Base-by-base conservation (phyloP, 2,113 vertebrate species). In the Phodopus roborovskii region DNA sequence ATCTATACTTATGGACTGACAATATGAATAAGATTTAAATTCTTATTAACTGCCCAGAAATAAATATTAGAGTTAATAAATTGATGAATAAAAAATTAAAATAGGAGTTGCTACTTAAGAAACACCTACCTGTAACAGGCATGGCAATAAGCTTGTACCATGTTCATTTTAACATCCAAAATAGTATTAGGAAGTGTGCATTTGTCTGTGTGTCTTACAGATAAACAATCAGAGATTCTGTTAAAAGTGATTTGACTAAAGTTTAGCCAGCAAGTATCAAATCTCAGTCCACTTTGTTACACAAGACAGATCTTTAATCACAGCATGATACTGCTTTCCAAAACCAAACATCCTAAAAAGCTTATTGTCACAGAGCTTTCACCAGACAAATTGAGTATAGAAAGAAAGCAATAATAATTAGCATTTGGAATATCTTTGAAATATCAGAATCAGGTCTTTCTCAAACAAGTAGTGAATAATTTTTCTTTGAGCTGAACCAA, bases 351-450 rank as follows among this genome's bases (percentile, higher is more conserved):
- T 50, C 53, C 84, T 91, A 89, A 33, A 95, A 94, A 77, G 42
- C 33, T 77, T 78, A 1, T 92, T 82, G n/a, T 95, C 60, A 70
- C 42, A 88, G 12, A 71, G 62, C 50, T 15, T n/a, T 11, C 30
- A 90, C 58, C 39, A 89, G 71, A 93, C 9, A 94, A 71, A 90
- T 19, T 74, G 71, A 78, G 66, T 74, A 12, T 26, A 94, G 64
- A 94, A 92, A 97, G 33, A 94, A 81, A 96, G 39, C 70, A 89
- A 91, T 82, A 93, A 88, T 56, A 86, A 66, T 73, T 88, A 85
- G 26, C 42, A 28, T 56, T 79, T 91, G 42, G 62, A 92, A 48
- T 79, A 93, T 66, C 56, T 56, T 79, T 91, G 42, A 58, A 91
- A 48, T 79, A 94, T 66, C 48, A 94, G 78, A 91, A 89, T 94